phyloP scores from a whole-genome alignment of 1,140 invertebrate genomes.

The Pectinophora gossypiella region DNA sequence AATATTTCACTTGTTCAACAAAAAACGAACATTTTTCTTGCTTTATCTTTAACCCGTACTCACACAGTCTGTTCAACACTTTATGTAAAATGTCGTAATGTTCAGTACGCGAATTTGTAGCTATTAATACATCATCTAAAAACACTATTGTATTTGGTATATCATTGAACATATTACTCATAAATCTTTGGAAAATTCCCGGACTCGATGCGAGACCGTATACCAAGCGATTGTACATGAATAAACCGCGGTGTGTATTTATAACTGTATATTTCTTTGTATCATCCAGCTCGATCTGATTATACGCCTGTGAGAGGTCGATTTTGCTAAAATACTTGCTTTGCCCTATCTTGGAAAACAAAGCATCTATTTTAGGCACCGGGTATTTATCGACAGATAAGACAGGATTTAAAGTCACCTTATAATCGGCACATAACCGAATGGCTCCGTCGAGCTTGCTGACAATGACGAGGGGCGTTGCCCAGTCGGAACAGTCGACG shows the following conservation, averaged over 20 bases:
- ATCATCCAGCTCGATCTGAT: slow-evolving; percentile 7
- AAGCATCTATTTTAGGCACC: slow-evolving; percentile 5
- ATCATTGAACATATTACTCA: slow-evolving; percentile 1
- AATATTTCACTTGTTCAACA: slow-evolving; percentile 1
- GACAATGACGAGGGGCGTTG: slow-evolving; percentile 4
- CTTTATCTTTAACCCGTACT: slow-evolving; percentile 1
- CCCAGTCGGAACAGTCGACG: slow-evolving; percentile 2
- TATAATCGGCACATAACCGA: slow-evolving; percentile 7
- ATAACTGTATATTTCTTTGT: slow-evolving; percentile 5
- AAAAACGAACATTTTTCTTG: slow-evolving; percentile 1
- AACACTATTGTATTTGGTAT: not conserved
- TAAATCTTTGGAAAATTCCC: slow-evolving; percentile 8
- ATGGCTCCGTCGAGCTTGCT: slow-evolving; percentile 3
- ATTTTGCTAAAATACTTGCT: slow-evolving; percentile 6
- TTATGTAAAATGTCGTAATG: not conserved
- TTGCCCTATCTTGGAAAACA: slow-evolving; percentile 1
- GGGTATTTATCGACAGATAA: slow-evolving; percentile 7
- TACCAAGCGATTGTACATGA: slow-evolving; percentile 7
- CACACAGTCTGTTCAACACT: not conserved
- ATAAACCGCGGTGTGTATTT: slow-evolving; percentile 8
- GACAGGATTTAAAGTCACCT: slow-evolving; percentile 8
- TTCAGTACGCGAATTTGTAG: not conserved
- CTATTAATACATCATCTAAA: slow-evolving; percentile 9
- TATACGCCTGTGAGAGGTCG: slow-evolving; percentile 4
- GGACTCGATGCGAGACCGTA: slow-evolving; percentile 6